These are phyloP conservation scores for Oscheius onirici DNA, from an alignment of 2,888 invertebrate species.

Conservation along the genomic window DNA sequence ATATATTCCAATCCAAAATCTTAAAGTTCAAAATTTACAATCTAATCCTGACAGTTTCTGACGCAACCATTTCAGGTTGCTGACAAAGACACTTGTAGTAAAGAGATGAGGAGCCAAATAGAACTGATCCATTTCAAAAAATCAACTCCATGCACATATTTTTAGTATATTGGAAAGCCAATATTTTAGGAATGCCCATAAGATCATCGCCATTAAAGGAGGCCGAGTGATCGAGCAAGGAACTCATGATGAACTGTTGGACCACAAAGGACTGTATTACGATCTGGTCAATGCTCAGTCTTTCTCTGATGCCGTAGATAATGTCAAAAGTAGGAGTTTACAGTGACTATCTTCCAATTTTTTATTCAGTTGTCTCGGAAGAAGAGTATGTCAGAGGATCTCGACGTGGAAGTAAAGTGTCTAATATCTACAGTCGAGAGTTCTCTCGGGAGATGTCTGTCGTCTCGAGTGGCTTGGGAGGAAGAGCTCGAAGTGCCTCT, in stretches of 20 bases:
- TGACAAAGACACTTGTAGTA: no score
- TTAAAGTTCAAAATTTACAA: no score
- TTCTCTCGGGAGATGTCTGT: slow-evolving; percentile 19
- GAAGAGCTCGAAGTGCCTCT: slow-evolving; percentile 43
- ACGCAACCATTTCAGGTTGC: no score
- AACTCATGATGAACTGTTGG: slow-evolving; percentile 79
- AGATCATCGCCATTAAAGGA: slow-evolving; percentile 73
- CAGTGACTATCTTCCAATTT: neutral
- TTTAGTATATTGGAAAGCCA: no score
- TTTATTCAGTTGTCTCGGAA: neutral
- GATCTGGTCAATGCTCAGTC: slow-evolving; percentile 73
- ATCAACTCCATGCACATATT: no score
- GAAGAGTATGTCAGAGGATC: neutral
- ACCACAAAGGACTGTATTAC: slow-evolving; percentile 78
- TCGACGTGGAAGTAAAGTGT: slow-evolving; percentile 7
- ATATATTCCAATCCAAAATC: no score
- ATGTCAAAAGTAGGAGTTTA: slow-evolving; percentile 16
- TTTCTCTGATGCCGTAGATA: slow-evolving; percentile 59
- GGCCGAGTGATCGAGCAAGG: slow-evolving; percentile 79
- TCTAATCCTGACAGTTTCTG: no score
- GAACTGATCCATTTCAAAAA: no score
- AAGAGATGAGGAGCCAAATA: no score
- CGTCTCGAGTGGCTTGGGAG: slow-evolving; percentile 9
- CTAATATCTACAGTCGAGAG: neutral
- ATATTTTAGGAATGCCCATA: slow-evolving; percentile 75